Conservation (phyloP, 2,797 vertebrate genomes). For the Cossypha heuglini region DNA sequence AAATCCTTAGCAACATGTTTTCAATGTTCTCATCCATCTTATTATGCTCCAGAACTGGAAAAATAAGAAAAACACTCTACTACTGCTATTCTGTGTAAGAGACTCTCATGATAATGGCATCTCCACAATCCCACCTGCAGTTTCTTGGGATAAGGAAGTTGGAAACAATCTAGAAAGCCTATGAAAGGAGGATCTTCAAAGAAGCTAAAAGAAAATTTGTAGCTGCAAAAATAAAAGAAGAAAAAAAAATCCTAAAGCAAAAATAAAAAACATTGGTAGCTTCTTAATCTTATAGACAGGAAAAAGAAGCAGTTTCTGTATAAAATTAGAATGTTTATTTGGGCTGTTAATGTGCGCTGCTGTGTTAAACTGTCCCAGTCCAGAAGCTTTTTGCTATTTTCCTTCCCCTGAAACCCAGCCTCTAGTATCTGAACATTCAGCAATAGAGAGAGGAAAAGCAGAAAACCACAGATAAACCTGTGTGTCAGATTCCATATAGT, state of each 20-base stretch:
- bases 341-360: accelerated
- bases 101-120: too few relatives aligned
- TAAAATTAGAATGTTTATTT: neutral
- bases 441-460: neutral
- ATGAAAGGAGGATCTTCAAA: neutral
- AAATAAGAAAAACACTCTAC: too few relatives aligned
- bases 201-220: neutral
- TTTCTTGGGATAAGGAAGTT: neutral
- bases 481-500: neutral
- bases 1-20: too few relatives aligned
- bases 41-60: too few relatives aligned
- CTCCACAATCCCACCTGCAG: too few relatives aligned
- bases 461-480: neutral
- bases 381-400: neutral
- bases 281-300: neutral
- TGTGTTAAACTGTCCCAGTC: neutral
- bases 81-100: too few relatives aligned
- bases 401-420: neutral
- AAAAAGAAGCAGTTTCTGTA: neutral
- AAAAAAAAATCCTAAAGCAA: neutral
- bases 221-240: neutral
- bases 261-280: neutral
- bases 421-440: neutral
- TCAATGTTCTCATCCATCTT: too few relatives aligned
- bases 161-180: neutral